Base-by-base conservation (phyloP, 2,113 vertebrate species). In the Oreochromis niloticus region DNA sequence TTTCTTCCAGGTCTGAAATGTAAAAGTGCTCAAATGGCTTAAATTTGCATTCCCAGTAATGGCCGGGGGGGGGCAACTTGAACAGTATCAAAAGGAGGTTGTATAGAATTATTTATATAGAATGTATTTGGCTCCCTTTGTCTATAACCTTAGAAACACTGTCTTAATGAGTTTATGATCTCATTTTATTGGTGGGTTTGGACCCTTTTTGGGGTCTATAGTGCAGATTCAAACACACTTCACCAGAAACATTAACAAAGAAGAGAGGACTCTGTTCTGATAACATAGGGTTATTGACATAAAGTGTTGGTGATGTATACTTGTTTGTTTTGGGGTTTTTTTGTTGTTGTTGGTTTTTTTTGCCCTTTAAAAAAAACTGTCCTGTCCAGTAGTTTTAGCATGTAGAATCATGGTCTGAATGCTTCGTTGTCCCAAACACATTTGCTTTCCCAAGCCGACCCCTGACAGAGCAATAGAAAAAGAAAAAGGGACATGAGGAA, bases 191-290 rank as follows among this genome's bases (percentile, higher is more conserved):
- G 19, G 10, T 66, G 17, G 61, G 34, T 39, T 39, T 66, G n/a
- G 10, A 66, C 61, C 61, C 61, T 5, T 66, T 36, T 66, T 66
- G 6, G 34, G 19, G 3, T 39, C 10, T 66, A 5, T n/a, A 39
- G 32, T 68, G 63, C 11, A 68, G 63, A 68, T 68, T 68, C 11
- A 22, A 68, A 41, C 63, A 68, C 61, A 41, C 19, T 68, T 68
- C 19, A 68, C 7, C 41, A 5, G 4, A 68, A 68, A 68, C 34
- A 39, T 68, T 39, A 66, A 66, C 61, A 39, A 39, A 39, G 32
- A 66, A 63, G n/a, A 36, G 61, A 4, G 0, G 32, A 66, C 61
- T 66, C 39, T 66, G 19, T 66, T 41, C 19, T 41, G 63, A 68
- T 68, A 22, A 41, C 34, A 22, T 19, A 22, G 34, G 63, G 11